phyloP scores from a whole-genome alignment of 1,140 invertebrate species.

The Trinorchestia longiramus region DNA sequence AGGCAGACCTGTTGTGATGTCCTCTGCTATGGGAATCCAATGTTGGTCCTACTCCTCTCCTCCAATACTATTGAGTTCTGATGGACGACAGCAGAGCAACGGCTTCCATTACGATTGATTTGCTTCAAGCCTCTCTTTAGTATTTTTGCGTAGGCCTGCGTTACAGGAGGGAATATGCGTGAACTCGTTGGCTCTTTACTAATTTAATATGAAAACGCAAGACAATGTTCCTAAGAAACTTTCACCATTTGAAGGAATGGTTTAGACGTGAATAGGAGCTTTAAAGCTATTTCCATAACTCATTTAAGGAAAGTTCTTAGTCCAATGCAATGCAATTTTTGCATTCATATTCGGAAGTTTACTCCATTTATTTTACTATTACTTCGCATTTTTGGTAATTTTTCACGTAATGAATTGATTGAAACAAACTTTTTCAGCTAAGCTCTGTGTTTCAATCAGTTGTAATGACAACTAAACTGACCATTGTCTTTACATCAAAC shows the following conservation, averaged over 20 bases:
- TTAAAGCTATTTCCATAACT: not conserved
- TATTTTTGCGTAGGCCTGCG: not conserved
- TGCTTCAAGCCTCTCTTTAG: not conserved
- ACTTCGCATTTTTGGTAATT: no score
- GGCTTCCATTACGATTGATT: conserved; percentile 7
- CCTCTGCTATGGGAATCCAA: not conserved
- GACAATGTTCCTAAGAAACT: not conserved
- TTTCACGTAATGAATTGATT: no score
- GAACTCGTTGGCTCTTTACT: not conserved
- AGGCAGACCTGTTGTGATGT: not conserved
- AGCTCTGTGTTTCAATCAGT: no score
- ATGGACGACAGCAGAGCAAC: not conserved
- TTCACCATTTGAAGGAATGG: not conserved
- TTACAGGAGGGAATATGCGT: not conserved
- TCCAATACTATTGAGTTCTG: conserved; percentile 8
- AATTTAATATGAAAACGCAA: not conserved
- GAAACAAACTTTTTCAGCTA: no score
- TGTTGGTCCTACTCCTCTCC: not conserved
- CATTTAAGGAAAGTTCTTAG: no score
- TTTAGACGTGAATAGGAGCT: not conserved
- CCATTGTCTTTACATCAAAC: no score
- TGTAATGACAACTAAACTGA: no score
- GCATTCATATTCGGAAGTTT: no score
- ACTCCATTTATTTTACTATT: no score
- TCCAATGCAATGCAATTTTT: no score